Base-by-base conservation (phyloP, 2,888 invertebrate genomes). In the Stenichneumon culpator region DNA sequence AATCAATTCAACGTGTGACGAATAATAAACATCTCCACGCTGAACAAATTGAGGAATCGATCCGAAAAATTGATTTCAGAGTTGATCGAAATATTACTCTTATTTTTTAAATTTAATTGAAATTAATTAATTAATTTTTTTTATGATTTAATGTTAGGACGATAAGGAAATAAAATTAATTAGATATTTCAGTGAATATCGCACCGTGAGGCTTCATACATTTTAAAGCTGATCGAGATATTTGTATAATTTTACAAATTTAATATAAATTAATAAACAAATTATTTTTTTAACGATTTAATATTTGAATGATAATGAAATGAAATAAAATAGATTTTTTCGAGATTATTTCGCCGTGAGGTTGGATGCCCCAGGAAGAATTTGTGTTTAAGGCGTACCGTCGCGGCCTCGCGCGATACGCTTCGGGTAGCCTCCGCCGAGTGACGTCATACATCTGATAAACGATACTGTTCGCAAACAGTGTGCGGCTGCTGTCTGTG, bases 391-490 rank as follows among this genome's bases (percentile, higher is more conserved):
- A 28, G 73, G 60, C 44, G 3, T 36, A 60, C 7, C 78, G 79
- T 75, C 79, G 83, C 63, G 70, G 70, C 70, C 79, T 83, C 75
- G 70, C 39, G 44, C 70, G 36, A 63, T 5, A 52, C 28, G 36
- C 54, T 74, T 70, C 72, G 70, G 69, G 74, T 81, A 81, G 74
- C 63, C 69, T 65, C 52, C 63, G 74, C 63, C 60, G 50, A 47
- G 63, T 84, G 81, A 84, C 84, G 84, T 84, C 84, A 84, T 16
- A 52, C 25, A 74, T 74, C 82, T 82, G 81, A 82, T 82, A 84
- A 84, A 84, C 78, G 84, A 84, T 84, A 84, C 82, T 79, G 84
- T 84, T 82, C 82, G 84, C 84, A 84, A 84, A 84, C 84, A 84
- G 57, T 79, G 79, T 65, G 67, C 82, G 78, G 78, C 77, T 78